Evolutionary conservation across 2,113 vertebrate genomes (phyloP).

Genomic region (Pagrus major): DNA sequence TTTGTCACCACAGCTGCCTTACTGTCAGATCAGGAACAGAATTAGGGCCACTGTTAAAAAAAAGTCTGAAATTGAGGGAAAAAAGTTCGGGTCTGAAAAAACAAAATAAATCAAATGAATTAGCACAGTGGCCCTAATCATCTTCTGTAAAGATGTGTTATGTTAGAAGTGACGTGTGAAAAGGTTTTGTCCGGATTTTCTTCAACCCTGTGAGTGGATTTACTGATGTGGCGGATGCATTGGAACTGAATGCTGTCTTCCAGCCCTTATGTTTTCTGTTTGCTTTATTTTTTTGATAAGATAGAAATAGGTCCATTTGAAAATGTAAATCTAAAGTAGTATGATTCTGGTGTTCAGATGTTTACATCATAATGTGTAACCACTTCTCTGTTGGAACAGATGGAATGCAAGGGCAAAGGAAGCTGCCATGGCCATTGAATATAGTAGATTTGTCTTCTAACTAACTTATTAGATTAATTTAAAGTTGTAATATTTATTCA

Average conservation of each 20-base stretch:
- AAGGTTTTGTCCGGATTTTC: not conserved
- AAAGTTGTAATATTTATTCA: conserved; percentile 35
- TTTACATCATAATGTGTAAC: not conserved
- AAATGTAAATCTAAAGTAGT: not conserved
- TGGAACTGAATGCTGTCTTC: not conserved
- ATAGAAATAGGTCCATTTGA: not conserved
- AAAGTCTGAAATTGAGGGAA: no score
- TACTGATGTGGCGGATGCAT: not conserved
- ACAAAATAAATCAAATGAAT: no score
- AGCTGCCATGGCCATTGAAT: not conserved
- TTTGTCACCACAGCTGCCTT: conserved; percentile 15
- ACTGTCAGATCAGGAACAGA: no score
- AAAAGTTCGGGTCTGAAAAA: no score
- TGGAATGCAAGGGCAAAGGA: not conserved
- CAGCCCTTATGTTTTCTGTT: not conserved
- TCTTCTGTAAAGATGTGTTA: not conserved
- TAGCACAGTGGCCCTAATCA: no score
- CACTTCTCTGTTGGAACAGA: not conserved
- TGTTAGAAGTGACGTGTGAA: not conserved
- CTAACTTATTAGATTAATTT: conserved; percentile 26
- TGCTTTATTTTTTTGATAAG: not conserved
- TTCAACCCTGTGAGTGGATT: not conserved
- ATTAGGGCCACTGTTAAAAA: no score
- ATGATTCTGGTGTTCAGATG: not conserved
- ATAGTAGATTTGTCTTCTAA: not conserved